phyloP scores from a whole-genome alignment of 2,797 vertebrate species.

The Stomatorhinus walkeri region DNA sequence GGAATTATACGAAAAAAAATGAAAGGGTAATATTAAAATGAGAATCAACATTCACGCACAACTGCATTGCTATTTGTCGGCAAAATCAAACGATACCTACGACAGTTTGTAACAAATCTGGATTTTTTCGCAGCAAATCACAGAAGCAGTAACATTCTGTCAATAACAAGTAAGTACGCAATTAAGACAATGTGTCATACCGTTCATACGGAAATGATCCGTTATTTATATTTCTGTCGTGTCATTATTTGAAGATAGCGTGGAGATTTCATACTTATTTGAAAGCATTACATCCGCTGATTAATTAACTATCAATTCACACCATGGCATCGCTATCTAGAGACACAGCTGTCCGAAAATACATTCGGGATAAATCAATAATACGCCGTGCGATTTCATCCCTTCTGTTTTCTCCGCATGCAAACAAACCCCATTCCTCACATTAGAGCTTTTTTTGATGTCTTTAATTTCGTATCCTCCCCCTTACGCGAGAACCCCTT shows the following conservation, averaged over 20 bases:
- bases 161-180: neutral
- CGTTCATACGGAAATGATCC: neutral
- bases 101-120: neutral
- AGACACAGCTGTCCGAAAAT: conserved; percentile 34
- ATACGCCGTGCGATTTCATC: conserved; percentile 12
- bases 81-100: neutral
- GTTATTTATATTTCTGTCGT: conserved; percentile 8
- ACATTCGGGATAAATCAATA: conserved; percentile 40
- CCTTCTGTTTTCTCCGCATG: conserved; percentile 24
- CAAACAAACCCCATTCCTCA: conserved; percentile 31
- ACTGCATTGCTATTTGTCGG: neutral
- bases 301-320: conserved; percentile 14
- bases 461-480: conserved; percentile 43
- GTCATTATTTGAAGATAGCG: conserved; percentile 26
- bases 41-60: neutral
- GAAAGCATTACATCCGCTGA: conserved; percentile 27
- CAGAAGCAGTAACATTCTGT: neutral
- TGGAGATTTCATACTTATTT: conserved; percentile 31
- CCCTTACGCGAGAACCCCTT: conserved; percentile 30
- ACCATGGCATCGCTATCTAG: conserved; percentile 28
- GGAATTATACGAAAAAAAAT: neutral
- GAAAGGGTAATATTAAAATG: neutral
- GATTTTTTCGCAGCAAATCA: neutral
- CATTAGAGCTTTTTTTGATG: conserved; percentile 30
- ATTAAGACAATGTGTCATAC: neutral